Evolutionary conservation across 1,140 invertebrate species (phyloP).

Genomic region (Lysiphlebus fabarum): DNA sequence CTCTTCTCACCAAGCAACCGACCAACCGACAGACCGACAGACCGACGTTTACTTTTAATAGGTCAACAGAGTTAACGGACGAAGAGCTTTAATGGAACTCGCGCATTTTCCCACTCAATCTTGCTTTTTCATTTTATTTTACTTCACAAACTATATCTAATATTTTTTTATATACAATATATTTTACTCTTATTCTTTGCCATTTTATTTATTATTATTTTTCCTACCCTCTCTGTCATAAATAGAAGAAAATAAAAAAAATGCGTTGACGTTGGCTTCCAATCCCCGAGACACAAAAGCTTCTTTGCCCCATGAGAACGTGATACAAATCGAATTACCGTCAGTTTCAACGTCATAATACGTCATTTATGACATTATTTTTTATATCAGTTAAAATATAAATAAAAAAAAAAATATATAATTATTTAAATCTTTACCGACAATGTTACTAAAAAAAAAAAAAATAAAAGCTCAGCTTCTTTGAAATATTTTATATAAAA

Average conservation of each 20-base stretch:
- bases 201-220: conserved; percentile 4
- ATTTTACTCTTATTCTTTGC: conserved; percentile 1
- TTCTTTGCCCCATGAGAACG: conserved; percentile 14
- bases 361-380: conserved; percentile 17
- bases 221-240: neutral
- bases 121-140: conserved; percentile 6
- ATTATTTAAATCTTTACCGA: no score
- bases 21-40: no score
- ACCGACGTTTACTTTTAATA: conserved; percentile 16
- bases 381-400: conserved; percentile 9
- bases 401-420: neutral
- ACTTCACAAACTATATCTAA: neutral
- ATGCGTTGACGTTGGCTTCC: neutral
- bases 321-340: conserved; percentile 28
- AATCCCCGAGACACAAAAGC: conserved; percentile 20
- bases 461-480: no score
- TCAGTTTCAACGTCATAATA: conserved; percentile 18
- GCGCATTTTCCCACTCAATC: conserved; percentile 15
- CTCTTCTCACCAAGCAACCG: conserved; percentile 4
- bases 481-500: no score
- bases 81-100: conserved; percentile 24
- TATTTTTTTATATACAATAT: conserved; percentile 1
- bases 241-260: neutral
- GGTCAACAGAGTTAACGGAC: conserved; percentile 22
- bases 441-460: neutral